Evolutionary conservation across 2,797 vertebrate species (phyloP).

Genomic region (Sebastes kiyomatsui): DNA sequence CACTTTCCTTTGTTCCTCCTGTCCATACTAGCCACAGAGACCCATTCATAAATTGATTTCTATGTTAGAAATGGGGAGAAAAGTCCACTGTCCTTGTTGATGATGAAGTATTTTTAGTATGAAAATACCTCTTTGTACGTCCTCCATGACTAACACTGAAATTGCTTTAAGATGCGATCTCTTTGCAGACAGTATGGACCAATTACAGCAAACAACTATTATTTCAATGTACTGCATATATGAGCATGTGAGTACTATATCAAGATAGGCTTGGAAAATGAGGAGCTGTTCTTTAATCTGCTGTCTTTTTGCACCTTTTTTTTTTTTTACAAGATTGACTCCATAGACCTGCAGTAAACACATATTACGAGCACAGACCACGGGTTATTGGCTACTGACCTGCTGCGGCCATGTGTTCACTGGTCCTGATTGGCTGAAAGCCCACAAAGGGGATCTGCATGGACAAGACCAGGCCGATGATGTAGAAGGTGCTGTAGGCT

Average conservation of each 20-base stretch:
- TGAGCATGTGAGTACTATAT: not conserved
- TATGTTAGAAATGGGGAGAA: not conserved
- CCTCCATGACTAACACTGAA: not conserved
- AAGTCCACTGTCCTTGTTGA: not conserved
- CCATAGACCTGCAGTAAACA: not conserved
- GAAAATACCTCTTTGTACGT: too few relatives aligned
- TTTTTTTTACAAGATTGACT: not conserved
- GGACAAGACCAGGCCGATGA: conserved; percentile 93
- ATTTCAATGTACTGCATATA: not conserved
- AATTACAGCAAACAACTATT: not conserved
- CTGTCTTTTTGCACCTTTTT: not conserved
- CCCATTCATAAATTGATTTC: accelerated
- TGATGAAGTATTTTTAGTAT: not conserved
- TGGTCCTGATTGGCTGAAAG: conserved; percentile 97
- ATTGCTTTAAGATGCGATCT: not conserved
- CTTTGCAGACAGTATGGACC: not conserved
- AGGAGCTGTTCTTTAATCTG: not conserved
- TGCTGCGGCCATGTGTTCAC: conserved; percentile 97
- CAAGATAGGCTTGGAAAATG: not conserved
- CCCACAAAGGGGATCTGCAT: conserved; percentile 99
- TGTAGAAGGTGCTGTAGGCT: conserved; percentile 98
- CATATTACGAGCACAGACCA: not conserved
- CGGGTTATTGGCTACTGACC: conserved; percentile 75
- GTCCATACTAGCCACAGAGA: not conserved
- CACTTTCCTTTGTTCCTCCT: not conserved